These are phyloP conservation scores for Stenurella melanura DNA, from an alignment of 2,888 invertebrate species.

Conservation along the genomic window DNA sequence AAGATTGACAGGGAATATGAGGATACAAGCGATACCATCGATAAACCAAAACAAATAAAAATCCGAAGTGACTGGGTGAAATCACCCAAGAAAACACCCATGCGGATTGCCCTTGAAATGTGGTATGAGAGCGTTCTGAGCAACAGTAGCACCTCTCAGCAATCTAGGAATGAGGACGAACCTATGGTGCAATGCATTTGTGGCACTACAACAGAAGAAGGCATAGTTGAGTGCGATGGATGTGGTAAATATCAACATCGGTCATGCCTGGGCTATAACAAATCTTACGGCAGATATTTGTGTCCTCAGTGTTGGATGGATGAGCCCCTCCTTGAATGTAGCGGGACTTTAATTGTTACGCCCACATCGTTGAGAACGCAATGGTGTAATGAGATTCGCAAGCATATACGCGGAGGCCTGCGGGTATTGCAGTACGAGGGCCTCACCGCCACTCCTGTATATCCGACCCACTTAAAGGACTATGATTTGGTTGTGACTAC, in stretches of 20 bases:
- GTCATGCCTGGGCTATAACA: slow-evolving; percentile 77
- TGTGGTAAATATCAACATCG: slow-evolving; percentile 80
- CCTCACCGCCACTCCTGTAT: slow-evolving; percentile 74
- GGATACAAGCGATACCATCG: slow-evolving; percentile 20
- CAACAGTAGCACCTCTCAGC: slow-evolving; percentile 52
- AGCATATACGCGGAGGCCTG: slow-evolving; percentile 76
- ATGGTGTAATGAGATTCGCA: slow-evolving; percentile 83
- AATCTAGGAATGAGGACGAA: slow-evolving; percentile 40
- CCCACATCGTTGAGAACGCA: slow-evolving; percentile 81
- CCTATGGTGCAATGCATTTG: slow-evolving; percentile 72
- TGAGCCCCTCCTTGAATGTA: slow-evolving; percentile 74
- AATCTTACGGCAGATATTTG: slow-evolving; percentile 72
- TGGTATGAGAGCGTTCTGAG: slow-evolving; percentile 67
- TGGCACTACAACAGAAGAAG: slow-evolving; percentile 61
- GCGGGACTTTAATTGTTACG: slow-evolving; percentile 83
- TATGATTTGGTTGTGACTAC: slow-evolving; percentile 85
- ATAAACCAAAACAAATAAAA: slow-evolving; percentile 59
- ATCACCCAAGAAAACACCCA: slow-evolving; percentile 58
- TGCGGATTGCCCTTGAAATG: slow-evolving; percentile 61
- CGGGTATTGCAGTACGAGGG: slow-evolving; percentile 77
- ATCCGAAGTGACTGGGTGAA: slow-evolving; percentile 60
- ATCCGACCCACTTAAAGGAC: slow-evolving; percentile 78
- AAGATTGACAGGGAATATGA: slow-evolving; percentile 40
- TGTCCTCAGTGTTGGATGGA: slow-evolving; percentile 82
- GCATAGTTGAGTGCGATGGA: slow-evolving; percentile 73